Evolutionary conservation across 2,888 invertebrate genomes (phyloP), one percentile per base, ranked within the genome.

Genomic region (Augochlorella aurata): DNA sequence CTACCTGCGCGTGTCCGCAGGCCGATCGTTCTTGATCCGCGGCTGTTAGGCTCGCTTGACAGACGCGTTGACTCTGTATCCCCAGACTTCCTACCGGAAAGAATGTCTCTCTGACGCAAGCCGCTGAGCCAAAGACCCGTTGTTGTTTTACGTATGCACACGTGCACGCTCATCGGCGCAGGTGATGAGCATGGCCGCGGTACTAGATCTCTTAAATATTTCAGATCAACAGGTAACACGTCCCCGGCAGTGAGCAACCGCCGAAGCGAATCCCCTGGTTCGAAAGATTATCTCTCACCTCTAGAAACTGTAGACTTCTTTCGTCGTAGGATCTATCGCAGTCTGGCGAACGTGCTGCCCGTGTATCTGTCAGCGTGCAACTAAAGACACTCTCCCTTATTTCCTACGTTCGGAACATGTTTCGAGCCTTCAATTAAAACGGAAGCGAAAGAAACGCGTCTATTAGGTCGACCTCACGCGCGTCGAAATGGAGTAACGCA

Each of bases 71-170:
- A 77, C 85, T 76, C 10, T 76, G 77, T 70, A 74, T 68, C 69
- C 24, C 38, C 63, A 76, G 81, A 77, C 83, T 87, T 84, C 80
- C 86, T 80, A 29, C 65, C 85, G 80, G 80, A 86, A 85, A 76
- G 81, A 83, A 86, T 82, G 61, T 50, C 63, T 52, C 14, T 63
- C 68, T 83, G 77, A 76, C 71, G 81, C 79, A 84, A 79, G 77
- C 65, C 47, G 65, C 21, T 77, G 79, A 87, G 85, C 78, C 87
- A 87, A 87, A 87, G 87, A 87, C 87, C 85, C 73, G 80, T 50
- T 49, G 80, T 78, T 50, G 47, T 61, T 70, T 49, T 68, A 69
- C 69, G 21, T 38, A 52, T 78, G 29, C 65, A 65, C 66, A 44
- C 38, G 79, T 52, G 58, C 10, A 38, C 8, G 16, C 18, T n/a